A percentile compares a stretch with the other conserved stretches of the same genome.
These are phyloP conservation scores for Sula dactylatra DNA, from an alignment of 2,113 vertebrate genomes.

Conservation along the genomic window DNA sequence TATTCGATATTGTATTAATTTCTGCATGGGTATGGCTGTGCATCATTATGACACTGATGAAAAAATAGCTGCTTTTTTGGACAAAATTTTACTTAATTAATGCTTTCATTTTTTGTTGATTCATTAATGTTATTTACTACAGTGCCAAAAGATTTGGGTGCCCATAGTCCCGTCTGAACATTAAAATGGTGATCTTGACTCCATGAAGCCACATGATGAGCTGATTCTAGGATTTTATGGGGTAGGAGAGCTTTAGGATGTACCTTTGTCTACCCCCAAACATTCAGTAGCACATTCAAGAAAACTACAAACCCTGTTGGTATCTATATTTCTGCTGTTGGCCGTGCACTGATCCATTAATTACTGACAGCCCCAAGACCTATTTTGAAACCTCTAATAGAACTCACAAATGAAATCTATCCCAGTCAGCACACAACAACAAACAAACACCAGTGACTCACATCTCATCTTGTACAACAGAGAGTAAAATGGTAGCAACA, in stretches of 20 bases:
- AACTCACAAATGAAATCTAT: not conserved
- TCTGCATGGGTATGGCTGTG: not conserved
- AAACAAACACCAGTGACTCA: not conserved
- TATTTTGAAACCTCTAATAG: not conserved
- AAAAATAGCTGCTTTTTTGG: not conserved
- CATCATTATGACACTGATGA: not conserved
- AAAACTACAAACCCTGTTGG: not conserved
- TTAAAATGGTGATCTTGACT: not conserved
- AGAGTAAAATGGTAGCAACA: not conserved
- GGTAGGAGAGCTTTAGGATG: not conserved
- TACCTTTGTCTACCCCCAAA: not conserved
- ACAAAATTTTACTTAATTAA: not conserved
- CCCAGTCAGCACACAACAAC: not conserved
- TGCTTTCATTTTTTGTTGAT: not conserved
- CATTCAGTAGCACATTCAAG: not conserved
- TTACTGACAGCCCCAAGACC: not conserved
- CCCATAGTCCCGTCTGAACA: not conserved
- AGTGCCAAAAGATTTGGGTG: not conserved
- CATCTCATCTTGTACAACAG: not conserved
- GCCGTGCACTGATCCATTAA: not conserved
- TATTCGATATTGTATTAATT: not conserved
- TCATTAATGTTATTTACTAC: not conserved
- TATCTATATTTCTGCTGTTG: not conserved
- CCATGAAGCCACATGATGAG: not conserved
- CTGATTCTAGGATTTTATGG: not conserved